A percentile compares a stretch with the other conserved stretches of the same genome.
These are phyloP conservation scores for Drosophila vallismaia DNA, from an alignment of 2,888 invertebrate genomes.

Conservation along the genomic window DNA sequence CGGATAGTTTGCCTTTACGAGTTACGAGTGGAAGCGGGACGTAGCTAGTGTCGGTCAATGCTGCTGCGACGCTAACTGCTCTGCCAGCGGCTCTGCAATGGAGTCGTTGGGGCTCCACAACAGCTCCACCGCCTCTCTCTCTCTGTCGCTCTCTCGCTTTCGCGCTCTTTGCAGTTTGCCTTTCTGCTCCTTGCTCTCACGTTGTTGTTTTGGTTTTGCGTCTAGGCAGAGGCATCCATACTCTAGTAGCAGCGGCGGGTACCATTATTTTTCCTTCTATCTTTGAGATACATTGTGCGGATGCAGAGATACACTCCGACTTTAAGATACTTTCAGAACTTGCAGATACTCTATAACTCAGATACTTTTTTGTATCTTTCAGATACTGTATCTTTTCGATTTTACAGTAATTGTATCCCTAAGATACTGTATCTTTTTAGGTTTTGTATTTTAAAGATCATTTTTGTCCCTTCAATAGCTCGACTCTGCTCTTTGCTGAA, in stretches of 20 bases:
- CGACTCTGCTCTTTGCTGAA: constrained; percentile 1
- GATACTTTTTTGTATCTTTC: background rate
- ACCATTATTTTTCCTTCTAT: background rate
- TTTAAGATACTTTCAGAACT: background rate
- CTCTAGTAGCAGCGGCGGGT: background rate
- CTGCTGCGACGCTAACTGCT: constrained; percentile 38
- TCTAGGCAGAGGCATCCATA: background rate
- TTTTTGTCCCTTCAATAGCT: background rate
- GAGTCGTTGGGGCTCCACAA: constrained; percentile 69
- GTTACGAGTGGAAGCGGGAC: constrained; percentile 53
- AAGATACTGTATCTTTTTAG: background rate
- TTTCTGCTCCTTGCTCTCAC: constrained; percentile 2
- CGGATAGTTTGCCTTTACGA: constrained; percentile 10
- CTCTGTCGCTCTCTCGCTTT: background rate
- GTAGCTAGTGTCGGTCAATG: constrained; percentile 32
- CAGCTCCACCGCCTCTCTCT: constrained; percentile 58
- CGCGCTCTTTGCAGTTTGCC: background rate
- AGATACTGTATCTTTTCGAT: too few relatives aligned
- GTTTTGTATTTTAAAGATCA: background rate
- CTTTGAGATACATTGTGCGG: background rate
- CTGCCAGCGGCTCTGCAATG: constrained; percentile 69
- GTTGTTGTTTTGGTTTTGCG: constrained; percentile 7
- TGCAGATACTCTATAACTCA: background rate
- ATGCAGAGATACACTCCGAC: background rate
- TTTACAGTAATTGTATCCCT: too few relatives aligned